Evolutionary conservation across 2,113 vertebrate species (phyloP).

Genomic region (Jacana jacana): DNA sequence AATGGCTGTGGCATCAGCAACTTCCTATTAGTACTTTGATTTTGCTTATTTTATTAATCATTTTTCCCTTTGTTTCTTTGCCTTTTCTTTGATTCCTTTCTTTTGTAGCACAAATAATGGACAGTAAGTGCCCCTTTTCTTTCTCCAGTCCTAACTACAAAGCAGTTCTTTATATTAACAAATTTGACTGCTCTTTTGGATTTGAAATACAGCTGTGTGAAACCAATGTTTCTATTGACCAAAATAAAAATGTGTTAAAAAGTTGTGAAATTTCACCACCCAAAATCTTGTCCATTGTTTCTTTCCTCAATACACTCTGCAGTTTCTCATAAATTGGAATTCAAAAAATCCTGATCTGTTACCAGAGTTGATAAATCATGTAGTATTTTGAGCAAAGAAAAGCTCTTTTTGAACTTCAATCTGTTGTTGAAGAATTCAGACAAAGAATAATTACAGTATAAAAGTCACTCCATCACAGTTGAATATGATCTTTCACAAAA

Average conservation of each 20-base stretch:
- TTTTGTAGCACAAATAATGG: background rate
- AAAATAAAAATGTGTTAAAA: background rate
- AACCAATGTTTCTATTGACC: background rate
- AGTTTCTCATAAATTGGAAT: background rate
- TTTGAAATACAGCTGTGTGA: background rate
- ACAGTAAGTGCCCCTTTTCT: background rate
- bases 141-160: background rate
- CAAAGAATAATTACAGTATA: background rate
- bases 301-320: background rate
- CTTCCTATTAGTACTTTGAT: background rate
- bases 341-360: background rate
- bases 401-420: background rate
- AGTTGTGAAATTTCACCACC: background rate
- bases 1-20: background rate
- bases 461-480: background rate
- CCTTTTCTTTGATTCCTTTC: background rate
- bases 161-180: background rate
- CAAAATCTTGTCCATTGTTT: background rate
- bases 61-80: background rate
- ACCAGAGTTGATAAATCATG: background rate
- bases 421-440: conserved; percentile 17
- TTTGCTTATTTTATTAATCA: background rate
- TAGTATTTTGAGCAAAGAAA: background rate
- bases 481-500: background rate
- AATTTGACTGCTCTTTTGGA: background rate